Base-by-base conservation (phyloP, 2,113 vertebrate species). In the Melanerpes formicivorus region DNA sequence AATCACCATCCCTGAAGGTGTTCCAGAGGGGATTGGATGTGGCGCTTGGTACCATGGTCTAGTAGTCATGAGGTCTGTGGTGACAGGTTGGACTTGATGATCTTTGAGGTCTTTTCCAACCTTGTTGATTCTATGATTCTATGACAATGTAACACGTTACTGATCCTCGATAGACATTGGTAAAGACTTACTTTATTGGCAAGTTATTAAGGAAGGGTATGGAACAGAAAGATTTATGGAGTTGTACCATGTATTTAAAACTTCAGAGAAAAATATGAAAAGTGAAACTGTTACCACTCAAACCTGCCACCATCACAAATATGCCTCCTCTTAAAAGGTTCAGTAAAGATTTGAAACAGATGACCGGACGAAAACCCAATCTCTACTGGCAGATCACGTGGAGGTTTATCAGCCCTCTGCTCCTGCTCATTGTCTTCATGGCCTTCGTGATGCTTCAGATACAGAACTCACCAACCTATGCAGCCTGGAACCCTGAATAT, bases 371-470 rank as follows among this genome's bases (percentile, higher is more conserved):
- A 60, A 95, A 88, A 72, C 98, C 98, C 2, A 97, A 97, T 78
- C 76, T 98, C 74, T 99, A 97, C 96, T 99, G 99, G 99, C 96
- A 94, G 65, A 88, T 88, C 17, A 97, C 98, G 11, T 99, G 99
- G 99, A 97, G 80, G 93, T 80, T 98, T 11, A 95, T 99, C 91
- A 99, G 98, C 71, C 99, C 99, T 64, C 4, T 98, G 46, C 92
- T 99, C 96, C 97, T 99, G 69, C 48, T 98, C 42, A 82, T 84
- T 21, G 96, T 99, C 80, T 93, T 99, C 6, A 5, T 98, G 80
- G 97, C 98, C 14, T 99, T 98, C 13, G 48, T 98, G 30, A 12
- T 27, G 14, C 26, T 98, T 40, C 97, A 98, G 95, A 95, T 90
- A 50, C 91, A 97, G 91, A 83, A 69, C 17, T 80, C 96, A 0